These are phyloP conservation scores for Ophion slaviceki DNA, from an alignment of 2,888 invertebrate species.

Conservation along the genomic window DNA sequence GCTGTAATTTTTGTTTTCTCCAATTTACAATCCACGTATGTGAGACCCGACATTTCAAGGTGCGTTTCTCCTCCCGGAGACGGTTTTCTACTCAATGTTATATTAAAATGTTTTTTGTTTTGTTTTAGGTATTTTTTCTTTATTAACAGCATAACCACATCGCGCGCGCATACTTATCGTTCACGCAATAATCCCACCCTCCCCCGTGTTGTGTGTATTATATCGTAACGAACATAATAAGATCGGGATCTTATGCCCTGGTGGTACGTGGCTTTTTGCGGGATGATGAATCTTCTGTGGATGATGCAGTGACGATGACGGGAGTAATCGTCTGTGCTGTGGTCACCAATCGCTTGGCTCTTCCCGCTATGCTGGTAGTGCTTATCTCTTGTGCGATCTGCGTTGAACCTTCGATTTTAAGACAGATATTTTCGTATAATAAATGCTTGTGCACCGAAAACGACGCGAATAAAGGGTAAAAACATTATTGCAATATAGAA, in stretches of 20 bases:
- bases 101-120: conserved; percentile 54
- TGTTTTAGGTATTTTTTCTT: conserved; percentile 49
- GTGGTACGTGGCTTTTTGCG: conserved; percentile 81
- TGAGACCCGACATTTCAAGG: background rate
- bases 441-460: background rate
- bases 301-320: conserved; percentile 65
- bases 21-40: conserved; percentile 3
- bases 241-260: conserved; percentile 76
- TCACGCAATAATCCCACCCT: conserved; percentile 62
- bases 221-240: conserved; percentile 59
- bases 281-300: conserved; percentile 75
- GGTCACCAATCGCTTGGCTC: conserved; percentile 78
- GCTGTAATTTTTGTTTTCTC: conserved; percentile 49
- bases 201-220: conserved; percentile 60
- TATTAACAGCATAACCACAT: conserved; percentile 72
- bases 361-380: conserved; percentile 75
- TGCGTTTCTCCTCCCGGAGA: conserved; percentile 3
- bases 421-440: background rate
- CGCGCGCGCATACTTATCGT: conserved; percentile 70
- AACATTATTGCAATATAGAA: background rate
- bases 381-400: conserved; percentile 71
- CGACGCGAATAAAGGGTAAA: background rate
- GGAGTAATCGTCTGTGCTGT: conserved; percentile 67
- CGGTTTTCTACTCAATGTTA: conserved; percentile 35
- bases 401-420: conserved; percentile 26